A percentile compares a stretch with the other conserved stretches of the same genome.
Evolutionary conservation across 2,797 vertebrate species (phyloP).

Genomic region (Rachycentron canadum): DNA sequence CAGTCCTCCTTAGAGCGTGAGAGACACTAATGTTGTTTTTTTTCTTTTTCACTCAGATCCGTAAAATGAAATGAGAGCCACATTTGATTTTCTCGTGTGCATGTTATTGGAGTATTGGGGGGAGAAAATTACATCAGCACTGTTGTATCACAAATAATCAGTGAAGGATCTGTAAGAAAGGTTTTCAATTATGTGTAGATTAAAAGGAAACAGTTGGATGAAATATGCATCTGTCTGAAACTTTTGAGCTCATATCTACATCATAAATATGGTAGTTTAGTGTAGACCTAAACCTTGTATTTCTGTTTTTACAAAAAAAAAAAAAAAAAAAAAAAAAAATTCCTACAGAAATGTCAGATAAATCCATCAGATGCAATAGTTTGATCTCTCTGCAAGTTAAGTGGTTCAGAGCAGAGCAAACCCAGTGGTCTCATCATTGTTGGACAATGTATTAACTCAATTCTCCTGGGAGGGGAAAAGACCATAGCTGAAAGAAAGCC

Average conservation of each 20-base stretch:
- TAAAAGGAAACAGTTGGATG: background rate
- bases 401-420: background rate
- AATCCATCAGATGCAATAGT: slow-evolving; percentile 1
- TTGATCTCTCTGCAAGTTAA: background rate
- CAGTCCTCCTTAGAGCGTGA: slow-evolving; percentile 1
- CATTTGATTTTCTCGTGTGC: slow-evolving; percentile 15
- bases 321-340: too few species aligned
- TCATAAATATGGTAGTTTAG: background rate
- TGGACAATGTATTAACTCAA: background rate
- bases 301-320: background rate
- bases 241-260: background rate
- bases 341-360: background rate
- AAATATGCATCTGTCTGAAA: background rate
- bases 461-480: slow-evolving; percentile 19
- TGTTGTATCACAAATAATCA: background rate
- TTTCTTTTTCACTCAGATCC: too few species aligned
- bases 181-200: slow-evolving; percentile 6
- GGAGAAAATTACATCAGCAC: slow-evolving; percentile 9
- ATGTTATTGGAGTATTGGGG: background rate
- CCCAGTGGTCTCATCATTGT: slow-evolving; percentile 1
- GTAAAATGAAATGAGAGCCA: background rate
- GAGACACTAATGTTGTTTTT: background rate
- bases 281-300: background rate
- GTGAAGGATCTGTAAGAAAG: background rate
- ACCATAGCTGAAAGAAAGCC: slow-evolving; percentile 5